phyloP scores from a whole-genome alignment of 2,797 vertebrate genomes.

The Myoxocephalus aenaeus region DNA sequence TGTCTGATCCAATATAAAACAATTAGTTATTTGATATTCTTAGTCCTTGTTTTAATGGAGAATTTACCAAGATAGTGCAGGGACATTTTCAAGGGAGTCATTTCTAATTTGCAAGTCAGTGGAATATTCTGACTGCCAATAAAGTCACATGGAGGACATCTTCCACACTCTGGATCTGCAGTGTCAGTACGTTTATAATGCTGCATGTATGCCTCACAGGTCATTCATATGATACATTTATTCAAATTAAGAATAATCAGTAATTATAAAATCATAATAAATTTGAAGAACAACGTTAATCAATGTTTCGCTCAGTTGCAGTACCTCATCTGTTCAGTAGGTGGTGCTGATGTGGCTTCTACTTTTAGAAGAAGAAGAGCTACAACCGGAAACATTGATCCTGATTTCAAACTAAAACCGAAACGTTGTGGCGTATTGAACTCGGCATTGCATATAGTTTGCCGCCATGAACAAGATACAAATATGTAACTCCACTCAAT shows the following conservation, averaged over 20 bases:
- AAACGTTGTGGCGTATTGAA: not conserved
- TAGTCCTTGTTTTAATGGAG: constrained; percentile 1
- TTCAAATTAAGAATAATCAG: not conserved
- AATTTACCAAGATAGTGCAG: constrained; percentile 17
- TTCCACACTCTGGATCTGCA: not conserved
- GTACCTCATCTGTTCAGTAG: not conserved
- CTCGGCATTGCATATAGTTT: not conserved
- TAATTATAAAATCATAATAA: not conserved
- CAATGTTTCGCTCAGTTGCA: not conserved
- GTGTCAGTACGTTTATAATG: not conserved
- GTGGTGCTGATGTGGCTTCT: not conserved
- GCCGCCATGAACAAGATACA: not conserved
- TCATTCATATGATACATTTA: not conserved
- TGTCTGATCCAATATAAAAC: not conserved
- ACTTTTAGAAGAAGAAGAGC: not conserved
- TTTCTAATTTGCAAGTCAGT: constrained; percentile 41
- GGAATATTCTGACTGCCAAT: not conserved
- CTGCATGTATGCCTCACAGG: no score
- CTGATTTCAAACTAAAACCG: constrained; percentile 21
- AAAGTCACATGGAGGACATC: not conserved
- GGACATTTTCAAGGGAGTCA: not conserved
- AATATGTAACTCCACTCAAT: not conserved
- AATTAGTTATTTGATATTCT: no score
- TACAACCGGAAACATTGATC: not conserved
- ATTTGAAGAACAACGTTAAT: not conserved